phyloP scores from a whole-genome alignment of 2,888 invertebrate species.

The Drosophila buzzatii region DNA sequence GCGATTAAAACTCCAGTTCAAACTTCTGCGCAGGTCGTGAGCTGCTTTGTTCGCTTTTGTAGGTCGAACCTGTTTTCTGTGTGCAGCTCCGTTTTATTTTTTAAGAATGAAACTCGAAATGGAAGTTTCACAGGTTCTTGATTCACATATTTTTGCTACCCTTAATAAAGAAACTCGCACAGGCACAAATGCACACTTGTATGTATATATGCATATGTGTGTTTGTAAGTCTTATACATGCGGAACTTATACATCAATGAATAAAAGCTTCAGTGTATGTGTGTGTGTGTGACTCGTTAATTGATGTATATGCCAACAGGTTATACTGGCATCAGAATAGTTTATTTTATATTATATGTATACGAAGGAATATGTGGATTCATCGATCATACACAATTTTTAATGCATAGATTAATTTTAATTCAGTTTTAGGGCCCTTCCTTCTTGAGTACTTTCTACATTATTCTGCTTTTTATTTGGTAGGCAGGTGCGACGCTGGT shows the following conservation, averaged over 20 bases:
- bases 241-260: conserved; percentile 41
- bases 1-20: conserved; percentile 62
- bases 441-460: conserved; percentile 15
- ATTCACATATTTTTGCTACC: conserved; percentile 48
- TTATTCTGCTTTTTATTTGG: conserved; percentile 25
- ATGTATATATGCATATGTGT: background rate
- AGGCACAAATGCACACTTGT: background rate
- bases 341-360: background rate
- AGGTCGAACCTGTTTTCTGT: conserved; percentile 2
- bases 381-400: background rate
- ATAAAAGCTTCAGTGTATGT: conserved; percentile 3
- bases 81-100: conserved; percentile 9
- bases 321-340: background rate
- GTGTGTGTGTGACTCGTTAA: conserved; percentile 11
- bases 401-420: background rate
- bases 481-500: conserved; percentile 48
- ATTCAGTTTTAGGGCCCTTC: background rate
- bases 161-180: conserved; percentile 27
- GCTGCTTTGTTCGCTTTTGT: conserved; percentile 43
- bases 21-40: conserved; percentile 74
- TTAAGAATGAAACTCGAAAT: conserved; percentile 55
- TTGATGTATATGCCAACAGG: conserved; percentile 23
- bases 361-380: background rate
- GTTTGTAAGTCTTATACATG: background rate
- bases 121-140: conserved; percentile 22